These are phyloP conservation scores for Macropis europaea DNA, from an alignment of 2,888 invertebrate genomes.

Conservation along the genomic window DNA sequence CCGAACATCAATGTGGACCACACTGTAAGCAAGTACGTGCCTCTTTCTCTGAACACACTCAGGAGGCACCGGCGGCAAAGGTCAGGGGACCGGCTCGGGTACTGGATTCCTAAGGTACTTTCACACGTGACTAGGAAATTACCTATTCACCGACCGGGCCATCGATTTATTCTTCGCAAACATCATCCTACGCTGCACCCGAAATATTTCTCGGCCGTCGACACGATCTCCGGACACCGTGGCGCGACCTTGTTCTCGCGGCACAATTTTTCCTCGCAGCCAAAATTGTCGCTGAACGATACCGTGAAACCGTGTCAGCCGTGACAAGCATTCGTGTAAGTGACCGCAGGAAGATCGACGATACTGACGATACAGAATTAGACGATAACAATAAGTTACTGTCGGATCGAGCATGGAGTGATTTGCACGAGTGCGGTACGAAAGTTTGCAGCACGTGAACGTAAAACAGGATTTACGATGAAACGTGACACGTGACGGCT, in stretches of 20 bases:
- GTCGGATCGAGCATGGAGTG: too few species aligned
- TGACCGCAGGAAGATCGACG: too few species aligned
- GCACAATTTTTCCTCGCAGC: too few species aligned
- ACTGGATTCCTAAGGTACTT: constrained; percentile 76
- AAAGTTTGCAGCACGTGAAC: constrained; percentile 29
- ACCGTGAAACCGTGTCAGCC: too few species aligned
- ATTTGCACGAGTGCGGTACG: too few species aligned
- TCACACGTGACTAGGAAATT: constrained; percentile 78
- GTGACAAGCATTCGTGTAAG: too few species aligned
- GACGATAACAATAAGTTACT: too few species aligned
- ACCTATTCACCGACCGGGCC: constrained; percentile 62
- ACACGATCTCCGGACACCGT: too few species aligned
- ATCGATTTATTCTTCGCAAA: constrained; percentile 60
- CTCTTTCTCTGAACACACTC: constrained; percentile 35
- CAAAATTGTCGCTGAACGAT: too few species aligned
- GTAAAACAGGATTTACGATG: constrained; percentile 20
- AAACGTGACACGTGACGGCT: constrained; percentile 47
- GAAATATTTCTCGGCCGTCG: constrained; percentile 11
- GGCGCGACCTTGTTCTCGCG: too few species aligned
- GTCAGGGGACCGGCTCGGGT: constrained; percentile 71
- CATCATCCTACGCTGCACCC: constrained; percentile 39
- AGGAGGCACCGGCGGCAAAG: constrained; percentile 64
- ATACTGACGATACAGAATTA: too few species aligned
- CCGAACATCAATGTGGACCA: constrained; percentile 18
- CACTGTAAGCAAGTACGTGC: constrained; percentile 28